Evolutionary conservation across 2,888 invertebrate genomes (phyloP).

Genomic region (Boloria selene): DNA sequence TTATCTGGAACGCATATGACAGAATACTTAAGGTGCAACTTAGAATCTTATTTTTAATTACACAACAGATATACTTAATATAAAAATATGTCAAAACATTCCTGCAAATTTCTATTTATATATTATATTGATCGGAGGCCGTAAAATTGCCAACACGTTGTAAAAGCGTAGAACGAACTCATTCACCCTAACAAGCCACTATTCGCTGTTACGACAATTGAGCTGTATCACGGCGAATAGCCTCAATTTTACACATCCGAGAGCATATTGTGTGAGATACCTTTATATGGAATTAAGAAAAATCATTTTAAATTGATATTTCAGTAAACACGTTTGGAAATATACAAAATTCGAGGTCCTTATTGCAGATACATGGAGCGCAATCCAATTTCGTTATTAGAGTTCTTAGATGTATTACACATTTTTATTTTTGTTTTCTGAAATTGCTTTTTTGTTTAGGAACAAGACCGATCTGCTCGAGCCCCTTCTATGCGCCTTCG

Average conservation of each 20-base stretch:
- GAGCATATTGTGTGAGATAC: conserved; percentile 27
- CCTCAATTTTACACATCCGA: conserved; percentile 42
- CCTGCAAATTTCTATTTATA: background rate
- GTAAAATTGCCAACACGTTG: conserved; percentile 65
- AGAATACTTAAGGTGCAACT: too few species aligned
- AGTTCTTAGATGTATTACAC: conserved; percentile 23
- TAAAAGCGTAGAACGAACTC: conserved; percentile 69
- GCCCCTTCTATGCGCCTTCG: conserved; percentile 89
- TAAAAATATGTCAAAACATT: background rate
- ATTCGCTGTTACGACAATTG: conserved; percentile 68
- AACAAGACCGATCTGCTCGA: conserved; percentile 85
- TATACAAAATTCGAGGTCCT: conserved; percentile 22
- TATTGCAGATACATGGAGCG: conserved; percentile 34
- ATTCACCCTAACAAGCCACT: conserved; percentile 69
- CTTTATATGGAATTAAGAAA: background rate
- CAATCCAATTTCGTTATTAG: conserved; percentile 30
- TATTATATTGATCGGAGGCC: conserved; percentile 24
- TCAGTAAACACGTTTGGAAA: conserved; percentile 17
- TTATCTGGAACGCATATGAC: too few species aligned
- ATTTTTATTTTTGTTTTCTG: conserved; percentile 37
- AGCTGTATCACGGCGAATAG: conserved; percentile 52
- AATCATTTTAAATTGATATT: conserved; percentile 19
- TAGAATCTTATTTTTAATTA: too few species aligned
- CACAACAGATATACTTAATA: too few species aligned
- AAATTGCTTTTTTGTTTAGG: conserved; percentile 50